Conservation (phyloP, 2,888 invertebrate genomes). For the Lepidocyrtinus sp. region DNA sequence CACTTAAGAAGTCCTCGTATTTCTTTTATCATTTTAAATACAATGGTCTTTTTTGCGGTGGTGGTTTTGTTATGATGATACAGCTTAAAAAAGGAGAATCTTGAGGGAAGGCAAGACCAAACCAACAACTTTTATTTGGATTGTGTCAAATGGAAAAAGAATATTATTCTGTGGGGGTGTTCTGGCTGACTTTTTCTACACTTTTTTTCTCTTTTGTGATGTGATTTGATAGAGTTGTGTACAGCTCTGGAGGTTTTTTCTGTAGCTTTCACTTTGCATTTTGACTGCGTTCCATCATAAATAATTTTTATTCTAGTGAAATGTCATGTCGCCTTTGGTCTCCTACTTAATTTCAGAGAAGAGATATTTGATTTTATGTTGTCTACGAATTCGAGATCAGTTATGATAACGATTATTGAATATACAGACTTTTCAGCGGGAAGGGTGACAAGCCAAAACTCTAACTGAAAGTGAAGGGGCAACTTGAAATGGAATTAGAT, state of each 20-base stretch:
- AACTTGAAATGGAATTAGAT: too few relatives aligned
- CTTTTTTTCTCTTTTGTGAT: conserved; percentile 9
- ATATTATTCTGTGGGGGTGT: conserved; percentile 37
- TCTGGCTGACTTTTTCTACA: background rate
- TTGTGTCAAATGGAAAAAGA: background rate
- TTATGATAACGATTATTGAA: too few relatives aligned
- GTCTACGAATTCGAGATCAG: too few relatives aligned
- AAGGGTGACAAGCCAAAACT: too few relatives aligned
- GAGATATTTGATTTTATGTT: too few relatives aligned
- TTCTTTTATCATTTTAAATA: conserved; percentile 57
- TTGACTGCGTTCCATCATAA: conserved; percentile 55
- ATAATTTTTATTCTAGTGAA: too few relatives aligned
- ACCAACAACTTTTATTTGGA: background rate
- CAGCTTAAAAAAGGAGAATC: conserved; percentile 37
- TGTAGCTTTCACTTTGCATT: conserved; percentile 60
- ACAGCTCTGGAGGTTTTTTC: too few relatives aligned
- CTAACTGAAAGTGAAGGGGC: too few relatives aligned
- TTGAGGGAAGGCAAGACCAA: background rate
- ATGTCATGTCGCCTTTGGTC: too few relatives aligned
- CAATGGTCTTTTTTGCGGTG: conserved; percentile 48
- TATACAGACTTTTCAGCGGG: too few relatives aligned
- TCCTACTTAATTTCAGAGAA: too few relatives aligned
- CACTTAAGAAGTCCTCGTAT: conserved; percentile 61
- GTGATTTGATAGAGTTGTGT: background rate
- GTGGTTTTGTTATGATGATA: conserved; percentile 27